Conservation (phyloP, 2,797 vertebrate genomes). For the Sparus aurata region DNA sequence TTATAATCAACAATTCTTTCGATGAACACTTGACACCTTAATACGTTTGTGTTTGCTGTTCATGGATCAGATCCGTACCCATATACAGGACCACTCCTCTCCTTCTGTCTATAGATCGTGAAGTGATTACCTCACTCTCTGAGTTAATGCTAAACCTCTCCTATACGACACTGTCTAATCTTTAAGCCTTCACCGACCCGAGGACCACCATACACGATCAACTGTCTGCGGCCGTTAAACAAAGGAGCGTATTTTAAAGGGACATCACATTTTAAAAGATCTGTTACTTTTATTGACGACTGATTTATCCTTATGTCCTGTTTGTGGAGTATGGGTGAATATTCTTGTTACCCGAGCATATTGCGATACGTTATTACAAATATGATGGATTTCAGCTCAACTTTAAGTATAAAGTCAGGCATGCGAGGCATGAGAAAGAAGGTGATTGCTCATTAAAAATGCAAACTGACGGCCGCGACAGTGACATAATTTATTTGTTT, state of each 20-base stretch:
- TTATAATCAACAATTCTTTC: background rate
- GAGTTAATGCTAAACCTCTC: conserved; percentile 78
- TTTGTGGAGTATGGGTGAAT: background rate
- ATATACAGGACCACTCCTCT: conserved; percentile 13
- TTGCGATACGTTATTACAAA: background rate
- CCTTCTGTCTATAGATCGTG: conserved; percentile 42
- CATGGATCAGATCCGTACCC: conserved; percentile 9
- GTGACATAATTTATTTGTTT: conserved; percentile 39
- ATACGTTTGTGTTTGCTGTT: background rate
- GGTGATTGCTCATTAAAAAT: conserved; percentile 13
- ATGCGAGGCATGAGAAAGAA: background rate
- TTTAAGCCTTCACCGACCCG: conserved; percentile 71
- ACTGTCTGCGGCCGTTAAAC: conserved; percentile 46
- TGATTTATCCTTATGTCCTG: background rate
- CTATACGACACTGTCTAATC: conserved; percentile 71
- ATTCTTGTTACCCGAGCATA: background rate
- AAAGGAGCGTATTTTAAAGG: conserved; percentile 22
- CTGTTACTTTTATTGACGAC: background rate
- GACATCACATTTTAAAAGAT: background rate
- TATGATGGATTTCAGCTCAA: background rate
- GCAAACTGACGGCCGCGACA: conserved; percentile 14
- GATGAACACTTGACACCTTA: background rate
- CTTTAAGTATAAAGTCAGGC: conserved; percentile 1
- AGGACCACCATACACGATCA: conserved; percentile 46
- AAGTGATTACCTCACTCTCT: conserved; percentile 61